Base-by-base conservation (phyloP, 2,888 invertebrate genomes). In the Atethmia centrago region DNA sequence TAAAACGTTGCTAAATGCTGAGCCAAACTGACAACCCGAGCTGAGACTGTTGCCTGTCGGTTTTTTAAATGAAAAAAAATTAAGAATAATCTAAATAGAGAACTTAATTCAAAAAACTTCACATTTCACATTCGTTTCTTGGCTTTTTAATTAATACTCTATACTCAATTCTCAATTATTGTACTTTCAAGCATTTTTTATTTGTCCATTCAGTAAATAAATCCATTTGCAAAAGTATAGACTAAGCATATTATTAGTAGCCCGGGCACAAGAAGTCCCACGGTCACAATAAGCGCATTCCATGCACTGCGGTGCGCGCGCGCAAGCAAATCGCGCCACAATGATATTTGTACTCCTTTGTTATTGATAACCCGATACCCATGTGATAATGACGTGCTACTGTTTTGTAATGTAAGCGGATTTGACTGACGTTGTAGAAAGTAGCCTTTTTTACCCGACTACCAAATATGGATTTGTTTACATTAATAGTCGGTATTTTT, bases 291-390 rank as follows among this genome's bases (percentile, higher is more conserved):
- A 78, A 78, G 71, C 63, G n/a, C 85, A 85, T 86, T 74, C 79
- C 84, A 55, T 21, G 16, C 47, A 14, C 36, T 45, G 55, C 66
- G 59, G 47, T 49, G 66, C 83, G 74, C 81, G 58, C 73, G 71
- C 82, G 82, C 77, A 84, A 25, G 42, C 77, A 79, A 79, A 74
- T 70, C 84, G 74, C 53, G 51, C 80, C 73, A 81, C 85, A 85
- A 85, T 85, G 86, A 86, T 82, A 86, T 82, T 83, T 86, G 71
- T 73, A 51, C 69, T 55, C 71, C 66, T 70, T 85, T 81, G 85
- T 85, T 85, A 86, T 85, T 84, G 86, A 74, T 76, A 82, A 79
- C 70, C 56, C 8, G 85, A 85, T 77, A 77, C 79, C 31, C 82
- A 79, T 81, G 84, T 80, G 74, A 75, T 83, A 84, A 58, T 83